Evolutionary conservation across 1,140 invertebrate genomes (phyloP), one percentile per base, ranked within the genome.

Genomic region (Bombus terrestris): DNA sequence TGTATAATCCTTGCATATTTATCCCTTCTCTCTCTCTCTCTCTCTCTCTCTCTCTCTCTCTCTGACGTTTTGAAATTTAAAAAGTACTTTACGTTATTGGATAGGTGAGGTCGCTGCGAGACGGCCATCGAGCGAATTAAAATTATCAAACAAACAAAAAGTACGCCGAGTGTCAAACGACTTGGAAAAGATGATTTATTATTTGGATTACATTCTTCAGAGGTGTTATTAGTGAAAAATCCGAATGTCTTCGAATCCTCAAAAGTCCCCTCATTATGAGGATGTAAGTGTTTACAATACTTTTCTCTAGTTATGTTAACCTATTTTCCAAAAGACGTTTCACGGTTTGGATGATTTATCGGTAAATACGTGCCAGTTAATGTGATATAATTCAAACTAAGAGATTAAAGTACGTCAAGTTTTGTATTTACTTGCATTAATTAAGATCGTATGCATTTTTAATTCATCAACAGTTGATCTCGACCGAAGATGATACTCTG

Each of bases 401-500:
- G n/a, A 9, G 2, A 35, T 22, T 32, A 0, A 35, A 35, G 8
- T 59, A 66, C 57, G 25, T 22, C 1, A 25, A 35, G 37, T 64
- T 71, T 75, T 35, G 15, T 75, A 10, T 57, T 47, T 71, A 12
- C 10, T 47, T 39, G 0, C 15, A 1, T 15, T 12, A 64, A 57
- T 18, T 69, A n/a, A 4, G 6, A 15, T 47, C 71, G 47, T 39
- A 28, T 69, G 8, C 22, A 41, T 43, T 47, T 37, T 77, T 47
- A 35, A 35, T 74, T 86, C 39, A 8, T 75, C 39, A 72, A 25
- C 43, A 86, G 93, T 86, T 89, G n/a, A 91, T 91, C 59, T 91
- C 93, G 12, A 90, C 89, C 1, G 90, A 91, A 69, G 93, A 93
- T 78, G 92, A 94, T 39, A 91, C 91, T 37, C 79, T 92, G 81